Evolutionary conservation across 2,797 vertebrate genomes (phyloP).

Genomic region (Ciconia nigra): DNA sequence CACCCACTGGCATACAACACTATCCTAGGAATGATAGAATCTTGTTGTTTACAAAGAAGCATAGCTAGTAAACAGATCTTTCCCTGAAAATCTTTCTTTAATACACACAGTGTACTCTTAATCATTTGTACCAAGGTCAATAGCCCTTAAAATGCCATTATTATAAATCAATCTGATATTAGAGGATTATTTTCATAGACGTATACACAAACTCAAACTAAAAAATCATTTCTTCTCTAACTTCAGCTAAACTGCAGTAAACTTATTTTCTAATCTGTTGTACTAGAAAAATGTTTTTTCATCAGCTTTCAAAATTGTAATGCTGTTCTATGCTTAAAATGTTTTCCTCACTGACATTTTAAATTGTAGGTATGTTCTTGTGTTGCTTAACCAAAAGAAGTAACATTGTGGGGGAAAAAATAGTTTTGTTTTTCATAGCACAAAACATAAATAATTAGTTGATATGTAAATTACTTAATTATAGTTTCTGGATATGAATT

Average conservation of each 20-base stretch:
- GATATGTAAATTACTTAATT: not conserved
- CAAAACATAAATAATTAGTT: not conserved
- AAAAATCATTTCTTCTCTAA: not conserved
- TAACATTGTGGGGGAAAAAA: not conserved
- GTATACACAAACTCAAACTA: not conserved
- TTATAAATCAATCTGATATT: conserved; percentile 33
- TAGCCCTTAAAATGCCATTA: conserved; percentile 5
- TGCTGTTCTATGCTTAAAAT: not conserved
- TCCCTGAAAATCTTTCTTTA: conserved; percentile 39
- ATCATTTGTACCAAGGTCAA: conserved; percentile 12
- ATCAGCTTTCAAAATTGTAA: not conserved
- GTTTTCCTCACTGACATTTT: not conserved
- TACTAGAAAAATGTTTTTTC: not conserved
- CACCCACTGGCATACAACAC: not conserved
- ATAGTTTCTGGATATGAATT: not conserved
- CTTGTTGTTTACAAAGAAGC: not conserved
- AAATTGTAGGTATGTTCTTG: not conserved
- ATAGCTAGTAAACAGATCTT: not conserved
- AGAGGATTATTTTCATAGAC: not conserved
- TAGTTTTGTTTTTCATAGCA: not conserved
- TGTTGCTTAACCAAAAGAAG: not conserved
- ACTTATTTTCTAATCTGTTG: not conserved
- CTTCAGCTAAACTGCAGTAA: not conserved
- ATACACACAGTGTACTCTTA: not conserved
- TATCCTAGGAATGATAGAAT: not conserved